These are phyloP conservation scores for Ephialtes manifestator DNA, from an alignment of 2,888 invertebrate genomes.

Conservation along the genomic window DNA sequence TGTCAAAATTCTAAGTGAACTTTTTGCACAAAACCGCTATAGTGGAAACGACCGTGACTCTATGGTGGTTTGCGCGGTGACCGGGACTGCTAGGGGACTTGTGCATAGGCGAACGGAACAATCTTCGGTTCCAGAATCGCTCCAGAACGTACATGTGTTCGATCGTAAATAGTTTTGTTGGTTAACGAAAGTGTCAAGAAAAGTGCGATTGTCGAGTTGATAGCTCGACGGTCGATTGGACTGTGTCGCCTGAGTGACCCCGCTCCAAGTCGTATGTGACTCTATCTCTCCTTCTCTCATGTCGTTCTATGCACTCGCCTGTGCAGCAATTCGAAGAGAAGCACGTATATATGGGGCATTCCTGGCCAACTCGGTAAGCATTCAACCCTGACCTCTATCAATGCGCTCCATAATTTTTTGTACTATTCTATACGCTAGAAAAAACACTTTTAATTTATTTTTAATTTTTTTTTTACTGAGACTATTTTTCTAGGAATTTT, in stretches of 20 bases:
- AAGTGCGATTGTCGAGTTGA: constrained; percentile 32
- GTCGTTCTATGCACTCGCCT: neutral
- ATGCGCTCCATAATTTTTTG: neutral
- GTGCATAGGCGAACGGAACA: neutral
- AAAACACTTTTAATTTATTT: no score
- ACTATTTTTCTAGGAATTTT: no score
- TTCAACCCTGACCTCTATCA: neutral
- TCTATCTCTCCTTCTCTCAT: neutral
- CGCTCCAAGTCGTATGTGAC: neutral
- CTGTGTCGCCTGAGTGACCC: constrained; percentile 10
- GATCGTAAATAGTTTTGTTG: constrained; percentile 25
- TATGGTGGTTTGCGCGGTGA: no score
- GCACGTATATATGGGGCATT: no score
- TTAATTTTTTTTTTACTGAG: no score
- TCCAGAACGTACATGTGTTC: neutral
- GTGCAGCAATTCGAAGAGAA: neutral
- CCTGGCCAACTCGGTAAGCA: no score
- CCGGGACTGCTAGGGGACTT: no score
- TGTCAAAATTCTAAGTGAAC: no score
- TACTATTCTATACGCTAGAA: no score
- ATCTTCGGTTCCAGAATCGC: neutral
- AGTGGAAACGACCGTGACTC: no score
- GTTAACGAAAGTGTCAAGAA: constrained; percentile 21
- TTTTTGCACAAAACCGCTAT: no score
- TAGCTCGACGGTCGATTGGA: constrained; percentile 22